Base-by-base conservation (phyloP, 1,140 invertebrate species). In the Papilio glaucus region DNA sequence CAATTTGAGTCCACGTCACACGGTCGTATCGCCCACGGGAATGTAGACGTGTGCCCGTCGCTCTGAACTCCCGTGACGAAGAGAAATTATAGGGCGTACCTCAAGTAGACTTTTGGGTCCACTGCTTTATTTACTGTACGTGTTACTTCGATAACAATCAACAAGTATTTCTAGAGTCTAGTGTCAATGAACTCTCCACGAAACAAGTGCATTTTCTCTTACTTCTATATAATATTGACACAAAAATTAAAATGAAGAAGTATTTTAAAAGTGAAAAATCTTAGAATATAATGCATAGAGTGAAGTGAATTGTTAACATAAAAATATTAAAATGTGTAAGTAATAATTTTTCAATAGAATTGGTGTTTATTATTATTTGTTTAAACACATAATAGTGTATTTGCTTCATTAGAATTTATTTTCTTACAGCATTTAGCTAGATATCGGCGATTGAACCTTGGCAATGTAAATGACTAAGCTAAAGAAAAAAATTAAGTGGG, bases 1-100 rank as follows among this genome's bases (percentile, higher is more conserved):
- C 80, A 77, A 78, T 77, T 71, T 26, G 75, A 82, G 74, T 82
- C 80, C 85, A 87, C 88, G 89, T 91, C 89, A 91, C 84, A 88
- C 80, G 77, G 84, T 86, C 79, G 76, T 73, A 75, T 78, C 87
- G 87, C 89, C 88, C 79, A 90, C 89, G 81, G 77, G n/a, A 76
- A 72, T 63, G 72, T 76, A 77, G 89, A 85, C 88, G 89, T 88
- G 89, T 84, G 87, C 80, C 67, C 53, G 82, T 77, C 81, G 77
- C 53, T 72, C n/a, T 26, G 73, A 70, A 76, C 71, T 67, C 69
- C 60, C 63, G 60, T 49, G 71, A 76, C 72, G 72, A 74, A 79
- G 84, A 83, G 81, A 86, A 85, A 85, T 84, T 85, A 29, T 75
- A 68, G 42, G 79, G 84, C 69, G 77, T 83, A 39, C 61, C 71